Percentiles rank a stretch among this genome's conserved stretches.
phyloP scores from a whole-genome alignment of 2,113 vertebrate species.

The Pituophis catenifer region DNA sequence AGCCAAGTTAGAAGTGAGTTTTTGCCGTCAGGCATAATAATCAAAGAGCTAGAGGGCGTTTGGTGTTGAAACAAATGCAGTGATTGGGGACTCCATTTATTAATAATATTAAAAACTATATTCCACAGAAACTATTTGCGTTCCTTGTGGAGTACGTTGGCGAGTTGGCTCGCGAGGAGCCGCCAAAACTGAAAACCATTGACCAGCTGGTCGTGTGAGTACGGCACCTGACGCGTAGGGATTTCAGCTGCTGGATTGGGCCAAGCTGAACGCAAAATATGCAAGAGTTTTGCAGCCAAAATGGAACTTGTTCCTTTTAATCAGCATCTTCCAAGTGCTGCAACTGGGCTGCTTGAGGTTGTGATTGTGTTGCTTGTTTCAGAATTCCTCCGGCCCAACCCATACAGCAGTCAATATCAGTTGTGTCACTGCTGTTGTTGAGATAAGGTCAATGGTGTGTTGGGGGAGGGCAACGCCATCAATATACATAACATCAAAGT shows the following conservation, averaged over 20 bases:
- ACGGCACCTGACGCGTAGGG: neutral
- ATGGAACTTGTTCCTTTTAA: neutral
- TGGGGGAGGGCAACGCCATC: too few relatives aligned
- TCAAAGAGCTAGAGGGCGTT: neutral
- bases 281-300: neutral
- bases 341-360: neutral
- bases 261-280: neutral
- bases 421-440: neutral
- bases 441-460: too few relatives aligned
- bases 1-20: constrained; percentile 81
- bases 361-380: neutral
- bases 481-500: too few relatives aligned
- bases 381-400: neutral
- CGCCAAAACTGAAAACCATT: constrained; percentile 78
- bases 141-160: constrained; percentile 90
- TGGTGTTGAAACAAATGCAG: neutral
- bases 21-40: constrained; percentile 2
- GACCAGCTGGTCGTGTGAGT: constrained; percentile 87
- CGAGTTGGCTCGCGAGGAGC: constrained; percentile 74
- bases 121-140: constrained; percentile 84
- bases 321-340: neutral
- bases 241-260: neutral
- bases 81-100: neutral
- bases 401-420: neutral
- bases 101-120: neutral